phyloP scores from a whole-genome alignment of 2,113 vertebrate genomes.

The Mohoua ochrocephala region DNA sequence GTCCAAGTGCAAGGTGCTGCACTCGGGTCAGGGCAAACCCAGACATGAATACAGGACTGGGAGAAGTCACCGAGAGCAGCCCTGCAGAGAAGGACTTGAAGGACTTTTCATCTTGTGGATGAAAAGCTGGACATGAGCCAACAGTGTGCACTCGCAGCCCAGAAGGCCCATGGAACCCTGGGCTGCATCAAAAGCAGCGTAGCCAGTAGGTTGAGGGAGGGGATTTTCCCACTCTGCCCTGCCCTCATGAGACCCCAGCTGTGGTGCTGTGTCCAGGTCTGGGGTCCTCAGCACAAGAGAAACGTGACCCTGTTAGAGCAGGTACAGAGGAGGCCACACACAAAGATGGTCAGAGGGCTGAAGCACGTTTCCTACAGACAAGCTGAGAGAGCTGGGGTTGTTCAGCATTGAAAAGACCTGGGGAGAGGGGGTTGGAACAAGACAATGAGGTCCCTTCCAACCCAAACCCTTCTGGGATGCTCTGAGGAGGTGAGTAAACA shows the following conservation, averaged over 20 bases:
- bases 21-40: neutral
- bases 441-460: neutral
- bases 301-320: rapidly evolving
- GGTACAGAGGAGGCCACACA: neutral
- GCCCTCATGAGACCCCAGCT: neutral
- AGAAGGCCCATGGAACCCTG: neutral
- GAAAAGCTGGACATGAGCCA: neutral
- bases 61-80: neutral
- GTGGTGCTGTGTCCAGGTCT: neutral
- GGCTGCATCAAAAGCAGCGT: neutral
- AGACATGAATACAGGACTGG: neutral
- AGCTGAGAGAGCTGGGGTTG: neutral
- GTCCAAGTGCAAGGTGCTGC: neutral
- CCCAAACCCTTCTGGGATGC: neutral
- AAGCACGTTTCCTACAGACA: neutral
- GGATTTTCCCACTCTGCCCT: neutral
- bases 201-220: neutral
- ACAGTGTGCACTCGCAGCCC: rapidly evolving
- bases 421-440: neutral
- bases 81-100: neutral
- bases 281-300: neutral
- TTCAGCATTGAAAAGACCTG: neutral
- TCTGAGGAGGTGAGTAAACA: neutral
- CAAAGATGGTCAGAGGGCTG: neutral
- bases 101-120: neutral